A percentile compares a stretch with the other conserved stretches of the same genome.
These are phyloP conservation scores for Hyalella azteca DNA, from an alignment of 2,888 invertebrate species.

Conservation along the genomic window DNA sequence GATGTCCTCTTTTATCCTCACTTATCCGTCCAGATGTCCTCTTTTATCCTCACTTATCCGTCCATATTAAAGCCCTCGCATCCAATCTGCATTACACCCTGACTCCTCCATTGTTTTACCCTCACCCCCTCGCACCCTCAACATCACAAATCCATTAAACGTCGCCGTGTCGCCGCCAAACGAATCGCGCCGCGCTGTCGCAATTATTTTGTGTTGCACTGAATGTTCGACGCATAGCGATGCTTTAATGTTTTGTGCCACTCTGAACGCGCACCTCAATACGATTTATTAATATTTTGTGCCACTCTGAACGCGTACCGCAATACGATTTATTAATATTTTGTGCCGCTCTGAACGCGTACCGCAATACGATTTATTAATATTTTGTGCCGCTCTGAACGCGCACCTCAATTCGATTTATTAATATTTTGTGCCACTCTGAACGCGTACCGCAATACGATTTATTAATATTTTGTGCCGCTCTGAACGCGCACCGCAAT, in stretches of 20 bases:
- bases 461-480: too few species aligned
- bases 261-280: not conserved
- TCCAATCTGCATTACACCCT: not conserved
- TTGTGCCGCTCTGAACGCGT: not conserved
- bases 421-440: too few species aligned
- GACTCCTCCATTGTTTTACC: not conserved
- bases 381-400: not conserved
- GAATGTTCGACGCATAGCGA: not conserved
- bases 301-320: not conserved
- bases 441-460: too few species aligned
- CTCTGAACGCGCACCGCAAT: too few species aligned
- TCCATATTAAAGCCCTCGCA: not conserved
- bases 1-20: not conserved
- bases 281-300: not conserved
- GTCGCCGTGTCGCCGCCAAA: not conserved
- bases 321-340: not conserved
- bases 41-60: not conserved
- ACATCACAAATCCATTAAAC: slow-evolving; percentile 30
- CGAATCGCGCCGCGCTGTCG: not conserved
- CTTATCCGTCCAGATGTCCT: not conserved
- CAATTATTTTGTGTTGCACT: slow-evolving; percentile 5
- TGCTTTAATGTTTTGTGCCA: not conserved
- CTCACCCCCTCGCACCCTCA: not conserved
- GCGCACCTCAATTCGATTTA: too few species aligned
- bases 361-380: not conserved